Evolutionary conservation across 2,888 invertebrate species (phyloP).

Genomic region (Thymelicus acteon): DNA sequence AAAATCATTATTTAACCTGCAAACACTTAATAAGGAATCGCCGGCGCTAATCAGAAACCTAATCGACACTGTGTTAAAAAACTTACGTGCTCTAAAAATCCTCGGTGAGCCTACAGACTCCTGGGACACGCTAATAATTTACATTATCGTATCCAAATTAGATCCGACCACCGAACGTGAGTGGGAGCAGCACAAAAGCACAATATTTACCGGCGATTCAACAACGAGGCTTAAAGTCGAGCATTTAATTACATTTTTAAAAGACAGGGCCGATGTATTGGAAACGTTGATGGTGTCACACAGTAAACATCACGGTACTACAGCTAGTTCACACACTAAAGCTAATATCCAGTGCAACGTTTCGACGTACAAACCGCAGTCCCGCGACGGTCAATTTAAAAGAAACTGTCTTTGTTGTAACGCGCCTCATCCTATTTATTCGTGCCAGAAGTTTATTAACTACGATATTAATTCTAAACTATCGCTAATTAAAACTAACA

Average conservation of each 20-base stretch:
- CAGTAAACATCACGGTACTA: too few species aligned
- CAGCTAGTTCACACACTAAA: too few species aligned
- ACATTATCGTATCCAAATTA: neutral
- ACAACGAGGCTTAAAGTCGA: neutral
- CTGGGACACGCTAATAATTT: neutral
- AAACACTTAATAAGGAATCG: neutral
- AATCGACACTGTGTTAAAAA: neutral
- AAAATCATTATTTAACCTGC: neutral
- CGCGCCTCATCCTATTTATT: too few species aligned
- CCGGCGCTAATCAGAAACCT: neutral
- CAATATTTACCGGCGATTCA: neutral
- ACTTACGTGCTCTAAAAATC: neutral
- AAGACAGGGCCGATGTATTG: neutral
- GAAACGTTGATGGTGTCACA: neutral
- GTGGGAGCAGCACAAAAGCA: neutral
- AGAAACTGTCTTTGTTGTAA: too few species aligned
- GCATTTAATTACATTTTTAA: neutral
- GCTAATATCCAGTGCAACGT: too few species aligned
- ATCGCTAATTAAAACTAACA: too few species aligned
- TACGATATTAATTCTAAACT: too few species aligned
- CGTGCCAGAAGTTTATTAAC: too few species aligned
- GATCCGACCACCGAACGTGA: neutral
- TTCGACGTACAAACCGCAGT: too few species aligned
- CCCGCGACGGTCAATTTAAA: too few species aligned
- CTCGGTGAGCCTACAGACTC: neutral